phyloP scores from a whole-genome alignment of 2,797 vertebrate genomes.

The Lagorchestes hirsutus region DNA sequence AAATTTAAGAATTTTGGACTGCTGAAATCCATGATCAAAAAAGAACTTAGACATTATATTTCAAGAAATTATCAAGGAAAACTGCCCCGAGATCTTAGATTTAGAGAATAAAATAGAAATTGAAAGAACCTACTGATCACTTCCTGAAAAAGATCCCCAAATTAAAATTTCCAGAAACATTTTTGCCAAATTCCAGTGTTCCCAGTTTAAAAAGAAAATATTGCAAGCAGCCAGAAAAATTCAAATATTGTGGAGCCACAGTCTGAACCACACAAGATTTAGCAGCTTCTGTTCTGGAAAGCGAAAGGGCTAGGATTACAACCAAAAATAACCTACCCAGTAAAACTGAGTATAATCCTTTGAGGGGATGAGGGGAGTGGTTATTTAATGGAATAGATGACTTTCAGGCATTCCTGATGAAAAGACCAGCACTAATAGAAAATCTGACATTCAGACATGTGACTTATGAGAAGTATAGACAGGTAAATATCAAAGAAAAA shows the following conservation, averaged over 20 bases:
- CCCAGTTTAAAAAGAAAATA: neutral
- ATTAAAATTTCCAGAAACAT: neutral
- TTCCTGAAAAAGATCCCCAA: neutral
- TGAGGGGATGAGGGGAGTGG: neutral
- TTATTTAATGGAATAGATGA: neutral
- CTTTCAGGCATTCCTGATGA: neutral
- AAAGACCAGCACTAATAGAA: neutral
- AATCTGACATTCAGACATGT: neutral
- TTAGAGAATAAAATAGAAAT: neutral
- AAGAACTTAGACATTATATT: neutral
- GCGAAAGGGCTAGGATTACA: neutral
- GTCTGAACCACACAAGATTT: too few relatives aligned
- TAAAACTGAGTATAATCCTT: neutral
- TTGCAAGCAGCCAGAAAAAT: neutral
- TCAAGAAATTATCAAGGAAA: neutral
- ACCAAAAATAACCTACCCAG: neutral
- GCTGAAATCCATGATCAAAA: neutral
- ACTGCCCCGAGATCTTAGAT: neutral
- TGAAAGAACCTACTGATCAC: neutral
- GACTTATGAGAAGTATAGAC: neutral
- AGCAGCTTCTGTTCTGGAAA: too few relatives aligned
- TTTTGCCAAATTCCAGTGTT: neutral
- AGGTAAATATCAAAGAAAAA: neutral
- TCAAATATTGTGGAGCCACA: too few relatives aligned
- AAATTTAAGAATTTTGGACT: neutral